Percentiles rank a stretch among this genome's conserved stretches.
phyloP scores from a whole-genome alignment of 1,140 invertebrate genomes.

The Vanessa tameamea region DNA sequence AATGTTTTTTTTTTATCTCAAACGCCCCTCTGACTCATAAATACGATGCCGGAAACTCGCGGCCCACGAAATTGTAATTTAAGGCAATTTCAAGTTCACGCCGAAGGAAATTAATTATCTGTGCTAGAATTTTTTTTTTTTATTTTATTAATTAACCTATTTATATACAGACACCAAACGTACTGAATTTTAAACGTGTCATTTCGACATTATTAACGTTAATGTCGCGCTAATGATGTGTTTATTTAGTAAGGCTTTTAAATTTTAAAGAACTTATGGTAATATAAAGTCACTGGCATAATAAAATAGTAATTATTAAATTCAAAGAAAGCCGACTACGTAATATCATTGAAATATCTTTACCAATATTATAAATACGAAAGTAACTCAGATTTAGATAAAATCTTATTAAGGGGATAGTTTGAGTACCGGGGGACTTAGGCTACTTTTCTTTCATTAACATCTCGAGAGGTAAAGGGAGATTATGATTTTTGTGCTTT shows the following conservation, averaged over 20 bases:
- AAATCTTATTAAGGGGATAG: no score
- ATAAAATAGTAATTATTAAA: no score
- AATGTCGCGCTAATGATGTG: background rate
- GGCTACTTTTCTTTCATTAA: no score
- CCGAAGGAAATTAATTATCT: constrained; percentile 27
- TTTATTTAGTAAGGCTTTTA: background rate
- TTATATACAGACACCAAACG: constrained; percentile 16
- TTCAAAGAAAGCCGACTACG: no score
- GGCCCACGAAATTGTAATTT: constrained; percentile 29
- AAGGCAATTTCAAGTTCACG: constrained; percentile 29
- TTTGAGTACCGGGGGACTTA: no score
- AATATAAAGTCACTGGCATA: no score
- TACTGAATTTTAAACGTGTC: background rate
- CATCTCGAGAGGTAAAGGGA: no score
- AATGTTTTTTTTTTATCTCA: background rate
- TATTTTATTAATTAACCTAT: constrained; percentile 19
- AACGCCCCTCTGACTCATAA: constrained; percentile 24
- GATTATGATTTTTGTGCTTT: no score
- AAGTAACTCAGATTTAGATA: no score
- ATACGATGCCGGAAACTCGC: constrained; percentile 21
- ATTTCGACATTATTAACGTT: background rate
- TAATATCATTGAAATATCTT: no score
- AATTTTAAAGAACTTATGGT: background rate
- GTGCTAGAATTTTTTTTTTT: constrained; percentile 13
- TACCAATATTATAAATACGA: no score